Percentiles rank a stretch among this genome's conserved stretches.
Conservation (phyloP, 35 echinoderm and acorn worm genomes). For the Hemicentrotus pulcherrimus region DNA sequence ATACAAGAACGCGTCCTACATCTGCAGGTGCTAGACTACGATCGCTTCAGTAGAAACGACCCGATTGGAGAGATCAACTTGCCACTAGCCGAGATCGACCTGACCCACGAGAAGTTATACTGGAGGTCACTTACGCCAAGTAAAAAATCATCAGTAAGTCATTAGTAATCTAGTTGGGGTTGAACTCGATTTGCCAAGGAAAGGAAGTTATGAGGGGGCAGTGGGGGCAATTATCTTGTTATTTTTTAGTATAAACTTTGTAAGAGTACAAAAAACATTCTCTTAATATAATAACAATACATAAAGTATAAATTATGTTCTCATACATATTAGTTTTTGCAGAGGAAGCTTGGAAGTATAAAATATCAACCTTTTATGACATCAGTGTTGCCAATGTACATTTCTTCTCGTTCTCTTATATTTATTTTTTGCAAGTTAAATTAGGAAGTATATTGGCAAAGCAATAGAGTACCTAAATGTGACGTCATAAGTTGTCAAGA, state of each 20-base stretch:
- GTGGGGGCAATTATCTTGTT: too few relatives aligned
- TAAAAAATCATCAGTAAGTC: constrained; percentile 91
- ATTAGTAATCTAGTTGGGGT: background rate
- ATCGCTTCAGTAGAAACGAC: constrained; percentile 95
- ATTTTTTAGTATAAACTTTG: too few relatives aligned
- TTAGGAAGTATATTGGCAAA: constrained; percentile 82
- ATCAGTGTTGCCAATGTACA: constrained; percentile 30
- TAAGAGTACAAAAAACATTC: too few relatives aligned
- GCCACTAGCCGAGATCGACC: constrained; percentile 87
- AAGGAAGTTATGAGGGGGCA: too few relatives aligned
- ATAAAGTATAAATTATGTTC: too few relatives aligned
- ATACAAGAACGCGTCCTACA: constrained; percentile 90
- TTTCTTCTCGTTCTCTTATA: background rate
- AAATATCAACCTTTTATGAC: constrained; percentile 77
- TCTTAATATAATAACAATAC: too few relatives aligned
- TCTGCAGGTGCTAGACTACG: constrained; percentile 95
- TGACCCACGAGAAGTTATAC: constrained; percentile 78
- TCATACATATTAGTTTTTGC: too few relatives aligned
- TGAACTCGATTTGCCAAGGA: too few relatives aligned
- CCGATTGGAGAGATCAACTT: constrained; percentile 94
- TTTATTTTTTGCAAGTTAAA: constrained; percentile 67
- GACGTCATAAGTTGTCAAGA: too few relatives aligned
- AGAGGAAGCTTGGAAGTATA: constrained; percentile 73
- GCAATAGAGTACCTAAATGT: constrained; percentile 48
- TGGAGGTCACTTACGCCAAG: constrained; percentile 85